These are phyloP conservation scores for Epizoanthus illoricatus DNA, from an alignment of 92 coral and sea anemone genomes.

Conservation along the genomic window DNA sequence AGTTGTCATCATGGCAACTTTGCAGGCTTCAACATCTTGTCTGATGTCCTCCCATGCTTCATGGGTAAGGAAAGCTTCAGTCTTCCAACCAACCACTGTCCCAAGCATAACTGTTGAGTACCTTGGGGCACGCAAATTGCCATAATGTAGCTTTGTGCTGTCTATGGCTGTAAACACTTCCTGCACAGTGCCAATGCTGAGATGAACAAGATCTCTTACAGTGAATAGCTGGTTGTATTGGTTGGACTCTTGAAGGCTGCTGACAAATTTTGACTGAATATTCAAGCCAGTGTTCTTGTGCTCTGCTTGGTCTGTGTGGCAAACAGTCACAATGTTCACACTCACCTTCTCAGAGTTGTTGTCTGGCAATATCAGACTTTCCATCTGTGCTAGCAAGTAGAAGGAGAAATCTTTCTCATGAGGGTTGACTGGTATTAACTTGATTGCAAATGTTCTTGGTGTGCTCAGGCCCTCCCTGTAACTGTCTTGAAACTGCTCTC, in stretches of 20 bases:
- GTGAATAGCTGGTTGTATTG: background rate
- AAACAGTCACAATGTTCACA: constrained; percentile 7
- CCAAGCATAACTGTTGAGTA: constrained; percentile 34
- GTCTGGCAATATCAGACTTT: background rate
- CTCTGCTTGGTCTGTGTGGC: constrained; percentile 27
- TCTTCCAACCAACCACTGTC: constrained; percentile 39
- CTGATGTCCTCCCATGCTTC: constrained; percentile 37
- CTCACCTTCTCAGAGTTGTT: background rate
- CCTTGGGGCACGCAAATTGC: background rate
- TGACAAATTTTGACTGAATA: constrained; percentile 10
- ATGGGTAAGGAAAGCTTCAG: constrained; percentile 19
- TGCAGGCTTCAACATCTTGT: constrained; percentile 6
- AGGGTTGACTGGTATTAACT: background rate
- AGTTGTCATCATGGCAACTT: background rate
- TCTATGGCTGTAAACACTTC: background rate
- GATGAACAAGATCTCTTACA: constrained; percentile 33
- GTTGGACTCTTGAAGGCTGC: background rate
- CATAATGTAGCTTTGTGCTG: background rate
- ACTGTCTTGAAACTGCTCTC: constrained; percentile 26
- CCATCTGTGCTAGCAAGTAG: background rate
- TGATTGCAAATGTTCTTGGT: constrained; percentile 51
- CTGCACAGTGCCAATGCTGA: background rate
- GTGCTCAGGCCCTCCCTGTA: constrained; percentile 48
- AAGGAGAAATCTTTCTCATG: constrained; percentile 1
- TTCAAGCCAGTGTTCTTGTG: background rate